These are phyloP conservation scores for Spodoptera exigua DNA, from an alignment of 2,888 invertebrate species.

Conservation along the genomic window DNA sequence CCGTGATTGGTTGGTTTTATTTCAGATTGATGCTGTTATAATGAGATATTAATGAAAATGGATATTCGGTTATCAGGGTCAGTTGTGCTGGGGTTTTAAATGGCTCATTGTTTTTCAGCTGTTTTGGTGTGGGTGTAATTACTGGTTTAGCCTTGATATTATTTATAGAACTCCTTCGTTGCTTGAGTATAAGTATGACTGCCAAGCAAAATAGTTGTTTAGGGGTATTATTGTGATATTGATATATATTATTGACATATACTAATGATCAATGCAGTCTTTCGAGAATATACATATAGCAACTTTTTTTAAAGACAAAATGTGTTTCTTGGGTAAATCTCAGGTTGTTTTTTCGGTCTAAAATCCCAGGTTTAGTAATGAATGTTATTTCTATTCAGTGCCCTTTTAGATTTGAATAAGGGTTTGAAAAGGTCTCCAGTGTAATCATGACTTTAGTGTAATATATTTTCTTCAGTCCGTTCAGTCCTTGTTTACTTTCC, in stretches of 20 bases:
- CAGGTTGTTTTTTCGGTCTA: constrained; percentile 1
- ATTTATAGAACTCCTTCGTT: no score
- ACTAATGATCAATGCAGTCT: no score
- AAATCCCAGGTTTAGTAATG: constrained; percentile 27
- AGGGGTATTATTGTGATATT: no score
- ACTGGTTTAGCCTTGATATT: neutral
- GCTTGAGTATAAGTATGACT: no score
- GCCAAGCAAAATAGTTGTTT: no score
- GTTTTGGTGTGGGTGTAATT: neutral
- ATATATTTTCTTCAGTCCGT: constrained; percentile 30
- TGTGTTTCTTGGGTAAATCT: neutral
- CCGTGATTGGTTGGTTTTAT: constrained; percentile 27
- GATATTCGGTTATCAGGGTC: neutral
- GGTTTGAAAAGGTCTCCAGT: constrained; percentile 11
- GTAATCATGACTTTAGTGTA: constrained; percentile 15
- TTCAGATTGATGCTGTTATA: constrained; percentile 8
- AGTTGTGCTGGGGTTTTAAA: no score
- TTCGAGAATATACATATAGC: no score
- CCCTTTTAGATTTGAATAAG: constrained; percentile 21
- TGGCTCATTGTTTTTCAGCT: no score
- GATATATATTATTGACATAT: no score
- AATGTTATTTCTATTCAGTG: constrained; percentile 30
- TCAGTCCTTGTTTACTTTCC: constrained; percentile 24
- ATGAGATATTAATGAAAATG: constrained; percentile 19
- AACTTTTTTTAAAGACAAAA: no score